These are phyloP conservation scores for Leptinotarsa texana DNA, from an alignment of 1,140 invertebrate species.

Conservation along the genomic window DNA sequence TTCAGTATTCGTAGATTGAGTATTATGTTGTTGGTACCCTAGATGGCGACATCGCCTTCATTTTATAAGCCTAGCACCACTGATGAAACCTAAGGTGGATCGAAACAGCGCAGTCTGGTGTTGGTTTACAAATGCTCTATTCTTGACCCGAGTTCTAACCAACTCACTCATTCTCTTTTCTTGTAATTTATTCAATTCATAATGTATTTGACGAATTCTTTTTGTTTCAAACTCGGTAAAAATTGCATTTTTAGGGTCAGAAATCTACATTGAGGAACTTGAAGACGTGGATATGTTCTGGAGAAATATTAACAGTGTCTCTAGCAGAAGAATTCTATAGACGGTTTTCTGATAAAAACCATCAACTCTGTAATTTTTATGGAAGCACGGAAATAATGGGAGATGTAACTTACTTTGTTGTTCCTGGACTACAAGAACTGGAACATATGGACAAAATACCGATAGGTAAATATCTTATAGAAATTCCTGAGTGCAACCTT, in stretches of 20 bases:
- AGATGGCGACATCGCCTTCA: no score
- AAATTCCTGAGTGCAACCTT: background rate
- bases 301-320: constrained; percentile 71
- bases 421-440: constrained; percentile 61
- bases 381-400: constrained; percentile 88
- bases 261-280: constrained; percentile 59
- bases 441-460: constrained; percentile 71
- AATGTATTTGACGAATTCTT: no score
- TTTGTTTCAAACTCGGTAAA: no score
- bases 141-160: no score
- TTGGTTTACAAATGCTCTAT: no score
- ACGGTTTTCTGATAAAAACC: constrained; percentile 64
- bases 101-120: no score
- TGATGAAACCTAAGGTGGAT: no score
- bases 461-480: constrained; percentile 66
- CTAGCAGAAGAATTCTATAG: constrained; percentile 74
- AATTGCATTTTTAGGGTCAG: constrained; percentile 44
- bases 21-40: no score
- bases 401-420: constrained; percentile 72
- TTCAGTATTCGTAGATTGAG: no score
- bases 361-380: constrained; percentile 82
- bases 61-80: no score
- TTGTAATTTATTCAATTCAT: no score
- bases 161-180: no score
- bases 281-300: constrained; percentile 81